Percentiles rank a stretch among this genome's conserved stretches.
phyloP scores from a whole-genome alignment of 2,113 vertebrate genomes.

The Labrus mixtus region DNA sequence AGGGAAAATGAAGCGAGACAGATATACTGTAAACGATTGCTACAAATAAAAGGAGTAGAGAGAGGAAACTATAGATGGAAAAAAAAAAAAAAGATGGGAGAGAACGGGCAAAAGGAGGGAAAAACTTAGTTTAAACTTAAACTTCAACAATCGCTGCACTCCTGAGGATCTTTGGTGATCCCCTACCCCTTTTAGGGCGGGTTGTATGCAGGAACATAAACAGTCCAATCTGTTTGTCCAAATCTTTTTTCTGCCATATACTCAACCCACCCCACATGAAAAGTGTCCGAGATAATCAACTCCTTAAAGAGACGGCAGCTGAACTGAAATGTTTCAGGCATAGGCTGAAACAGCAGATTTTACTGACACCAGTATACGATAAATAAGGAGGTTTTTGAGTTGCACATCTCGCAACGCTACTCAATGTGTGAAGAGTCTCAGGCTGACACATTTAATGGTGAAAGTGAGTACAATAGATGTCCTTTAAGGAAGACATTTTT shows the following conservation, averaged over 20 bases:
- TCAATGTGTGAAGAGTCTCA: too few relatives aligned
- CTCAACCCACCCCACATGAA: too few relatives aligned
- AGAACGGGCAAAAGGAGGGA: neutral
- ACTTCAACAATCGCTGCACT: neutral
- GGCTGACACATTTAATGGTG: too few relatives aligned
- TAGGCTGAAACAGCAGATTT: too few relatives aligned
- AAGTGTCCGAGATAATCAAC: too few relatives aligned
- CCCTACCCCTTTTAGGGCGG: neutral
- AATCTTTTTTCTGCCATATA: neutral
- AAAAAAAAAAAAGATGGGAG: conserved; percentile 3
- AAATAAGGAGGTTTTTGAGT: too few relatives aligned
- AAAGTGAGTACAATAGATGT: too few relatives aligned
- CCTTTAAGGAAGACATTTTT: too few relatives aligned
- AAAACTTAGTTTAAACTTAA: neutral
- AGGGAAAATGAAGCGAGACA: neutral
- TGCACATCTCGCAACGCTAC: too few relatives aligned
- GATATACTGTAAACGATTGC: neutral
- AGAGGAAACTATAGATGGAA: neutral
- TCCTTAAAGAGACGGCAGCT: too few relatives aligned
- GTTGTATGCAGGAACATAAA: neutral
- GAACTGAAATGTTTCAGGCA: too few relatives aligned
- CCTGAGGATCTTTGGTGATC: neutral
- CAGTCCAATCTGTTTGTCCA: neutral
- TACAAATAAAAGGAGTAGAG: neutral
- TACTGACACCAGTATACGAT: too few relatives aligned